A percentile compares a stretch with the other conserved stretches of the same genome.
phyloP scores from a whole-genome alignment of 2,113 vertebrate species.

The Bostrychus sinensis region DNA sequence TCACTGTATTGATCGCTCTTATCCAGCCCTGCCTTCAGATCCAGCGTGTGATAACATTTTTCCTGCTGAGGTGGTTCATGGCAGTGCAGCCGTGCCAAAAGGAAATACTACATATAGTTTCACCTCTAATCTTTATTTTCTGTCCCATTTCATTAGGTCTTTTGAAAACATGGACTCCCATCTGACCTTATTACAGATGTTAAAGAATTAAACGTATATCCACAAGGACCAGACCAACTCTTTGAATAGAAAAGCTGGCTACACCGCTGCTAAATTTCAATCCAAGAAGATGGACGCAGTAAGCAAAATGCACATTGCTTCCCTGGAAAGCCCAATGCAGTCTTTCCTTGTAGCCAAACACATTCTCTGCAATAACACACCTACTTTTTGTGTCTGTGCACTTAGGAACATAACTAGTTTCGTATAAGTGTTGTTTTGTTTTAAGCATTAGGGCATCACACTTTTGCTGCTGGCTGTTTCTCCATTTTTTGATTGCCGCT shows the following conservation, averaged over 20 bases:
- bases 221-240: too few relatives aligned
- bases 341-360: too few relatives aligned
- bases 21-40: neutral
- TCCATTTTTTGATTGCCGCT: constrained; percentile 32
- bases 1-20: constrained; percentile 3
- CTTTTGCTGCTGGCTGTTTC: constrained; percentile 18
- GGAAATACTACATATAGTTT: neutral
- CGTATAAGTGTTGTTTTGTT: neutral
- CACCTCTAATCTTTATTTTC: neutral
- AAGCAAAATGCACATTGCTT: too few relatives aligned
- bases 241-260: too few relatives aligned
- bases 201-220: too few relatives aligned
- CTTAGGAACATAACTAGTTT: too few relatives aligned
- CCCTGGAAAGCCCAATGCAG: too few relatives aligned
- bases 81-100: neutral
- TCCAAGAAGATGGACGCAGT: too few relatives aligned
- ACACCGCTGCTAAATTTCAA: too few relatives aligned
- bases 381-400: too few relatives aligned
- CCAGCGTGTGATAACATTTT: neutral
- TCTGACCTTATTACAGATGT: too few relatives aligned
- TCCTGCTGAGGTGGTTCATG: constrained; percentile 1
- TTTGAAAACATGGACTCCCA: neutral
- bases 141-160: neutral
- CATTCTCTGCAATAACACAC: too few relatives aligned
- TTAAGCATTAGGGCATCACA: constrained; percentile 9